A percentile compares a stretch with the other conserved stretches of the same genome.
These are phyloP conservation scores for Parnassius smintheus DNA, from an alignment of 2,888 invertebrate species.

Conservation along the genomic window DNA sequence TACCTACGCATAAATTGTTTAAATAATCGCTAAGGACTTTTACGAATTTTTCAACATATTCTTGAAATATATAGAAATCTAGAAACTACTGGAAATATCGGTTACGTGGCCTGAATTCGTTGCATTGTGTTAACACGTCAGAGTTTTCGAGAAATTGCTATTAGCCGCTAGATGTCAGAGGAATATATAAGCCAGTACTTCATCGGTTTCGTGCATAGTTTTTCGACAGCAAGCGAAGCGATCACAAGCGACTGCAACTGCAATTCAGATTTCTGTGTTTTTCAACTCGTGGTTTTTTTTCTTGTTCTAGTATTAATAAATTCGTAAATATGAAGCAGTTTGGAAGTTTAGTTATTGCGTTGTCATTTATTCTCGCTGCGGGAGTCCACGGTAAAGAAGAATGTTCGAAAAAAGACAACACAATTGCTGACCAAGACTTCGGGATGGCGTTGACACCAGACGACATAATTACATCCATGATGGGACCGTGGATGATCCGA, in stretches of 20 bases:
- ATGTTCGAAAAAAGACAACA: conserved; percentile 24
- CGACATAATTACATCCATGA: conserved; percentile 52
- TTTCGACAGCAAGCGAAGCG: conserved; percentile 1
- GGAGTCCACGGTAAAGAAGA: conserved; percentile 15
- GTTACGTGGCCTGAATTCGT: conserved; percentile 6
- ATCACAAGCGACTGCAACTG: background rate
- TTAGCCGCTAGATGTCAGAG: conserved; percentile 24
- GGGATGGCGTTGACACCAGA: conserved; percentile 59
- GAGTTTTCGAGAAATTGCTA: conserved; percentile 25
- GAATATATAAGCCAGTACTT: conserved; percentile 14
- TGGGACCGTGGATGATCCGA: conserved; percentile 47
- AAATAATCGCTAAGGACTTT: no score
- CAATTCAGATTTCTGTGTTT: background rate
- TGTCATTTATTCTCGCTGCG: background rate
- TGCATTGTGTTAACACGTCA: conserved; percentile 11
- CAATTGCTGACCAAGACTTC: conserved; percentile 55
- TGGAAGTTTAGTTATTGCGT: background rate
- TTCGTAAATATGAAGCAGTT: conserved; percentile 15
- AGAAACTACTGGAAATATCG: conserved; percentile 11
- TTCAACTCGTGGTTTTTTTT: background rate
- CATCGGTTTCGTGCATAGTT: conserved; percentile 3
- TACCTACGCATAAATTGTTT: no score
- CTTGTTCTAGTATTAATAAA: background rate
- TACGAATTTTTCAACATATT: no score
- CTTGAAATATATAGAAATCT: background rate